Evolutionary conservation across 2,797 vertebrate species (phyloP), one percentile per base, ranked within the genome.

Genomic region (Sarcophilus harrisii): DNA sequence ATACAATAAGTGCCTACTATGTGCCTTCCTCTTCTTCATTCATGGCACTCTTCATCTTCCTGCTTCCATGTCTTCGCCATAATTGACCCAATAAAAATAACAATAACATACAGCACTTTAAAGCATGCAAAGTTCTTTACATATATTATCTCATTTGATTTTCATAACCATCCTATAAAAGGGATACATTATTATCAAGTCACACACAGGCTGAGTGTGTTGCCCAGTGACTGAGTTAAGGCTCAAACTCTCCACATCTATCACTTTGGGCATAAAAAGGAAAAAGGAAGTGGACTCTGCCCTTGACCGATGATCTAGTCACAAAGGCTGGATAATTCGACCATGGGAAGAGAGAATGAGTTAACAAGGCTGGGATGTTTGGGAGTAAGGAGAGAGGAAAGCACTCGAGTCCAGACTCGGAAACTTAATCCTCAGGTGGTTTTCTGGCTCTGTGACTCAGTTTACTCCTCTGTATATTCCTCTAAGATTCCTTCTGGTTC

Each of bases 401-500:
- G 18, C 18, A 45, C 3, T 81, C 16, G 21, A 38, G 18, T 24
- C 66, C n/a, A 45, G 66, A 18, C 16, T 38, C 18, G 24, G n/a
- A 81, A 8, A 21, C 0, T 24, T 45, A 24, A 81, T 81, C 5
- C 62, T 38, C 2, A 21, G n/a, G n/a, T 81, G 16, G 1, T n/a
- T 45, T 81, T 45, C 2, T 10, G 21, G 38, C n/a, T 38, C 66
- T 45, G 8, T 81, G n/a, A 81, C 91, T 57, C 89, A n/a, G 6
- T 58, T 2, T 90, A 38, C 92, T 28, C n/a, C 16, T 73, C 59
- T 24, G 60, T 58, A 30, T 38, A 95, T 57, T 49, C 59, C 55
- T 32, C 94, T 92, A 93, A 87, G 58, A 81, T 81, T 92, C 54
- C 32, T 95, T 92, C 60, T 29, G 91, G 32, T 13, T 91, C 89